phyloP scores from a whole-genome alignment of 2,888 invertebrate genomes.

The Steinernema hermaphroditum region DNA sequence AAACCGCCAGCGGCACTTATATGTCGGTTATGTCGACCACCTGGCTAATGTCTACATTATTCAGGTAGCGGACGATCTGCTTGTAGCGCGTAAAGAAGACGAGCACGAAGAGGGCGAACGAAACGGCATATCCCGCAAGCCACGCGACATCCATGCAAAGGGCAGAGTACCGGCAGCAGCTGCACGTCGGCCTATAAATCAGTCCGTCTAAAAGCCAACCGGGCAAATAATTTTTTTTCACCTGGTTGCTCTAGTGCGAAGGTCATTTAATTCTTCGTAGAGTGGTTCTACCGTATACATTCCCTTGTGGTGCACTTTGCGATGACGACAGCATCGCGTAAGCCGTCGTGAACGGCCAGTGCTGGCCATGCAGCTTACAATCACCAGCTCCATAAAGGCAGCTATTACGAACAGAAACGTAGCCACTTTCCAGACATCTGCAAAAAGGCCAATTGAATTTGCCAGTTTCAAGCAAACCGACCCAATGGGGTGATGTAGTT shows the following conservation, averaged over 20 bases:
- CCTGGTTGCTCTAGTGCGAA: conserved; percentile 49
- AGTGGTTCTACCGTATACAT: conserved; percentile 53
- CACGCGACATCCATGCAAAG: conserved; percentile 28
- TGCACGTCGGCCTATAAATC: conserved; percentile 26
- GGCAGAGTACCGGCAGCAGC: conserved; percentile 30
- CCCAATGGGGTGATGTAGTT: conserved; percentile 26
- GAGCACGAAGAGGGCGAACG: conserved; percentile 15
- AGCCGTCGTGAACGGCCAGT: conserved; percentile 42
- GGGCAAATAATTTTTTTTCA: conserved; percentile 26
- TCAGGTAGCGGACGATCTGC: conserved; percentile 10
- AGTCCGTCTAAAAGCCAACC: background rate
- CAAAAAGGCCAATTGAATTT: conserved; percentile 1
- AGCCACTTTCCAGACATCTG: conserved; percentile 53
- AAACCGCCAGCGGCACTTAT: background rate
- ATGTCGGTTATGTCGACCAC: background rate
- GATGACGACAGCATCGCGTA: conserved; percentile 26
- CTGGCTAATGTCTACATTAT: background rate
- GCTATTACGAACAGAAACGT: conserved; percentile 47
- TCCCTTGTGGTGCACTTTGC: conserved; percentile 33
- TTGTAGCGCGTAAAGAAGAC: conserved; percentile 25
- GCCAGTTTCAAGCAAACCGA: background rate
- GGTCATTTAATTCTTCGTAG: conserved; percentile 57
- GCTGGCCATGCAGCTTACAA: conserved; percentile 50
- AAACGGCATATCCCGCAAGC: conserved; percentile 12
- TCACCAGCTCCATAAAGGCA: conserved; percentile 48